These are phyloP conservation scores for Unio delphinus DNA, from an alignment of 2,888 invertebrate species.

Conservation along the genomic window DNA sequence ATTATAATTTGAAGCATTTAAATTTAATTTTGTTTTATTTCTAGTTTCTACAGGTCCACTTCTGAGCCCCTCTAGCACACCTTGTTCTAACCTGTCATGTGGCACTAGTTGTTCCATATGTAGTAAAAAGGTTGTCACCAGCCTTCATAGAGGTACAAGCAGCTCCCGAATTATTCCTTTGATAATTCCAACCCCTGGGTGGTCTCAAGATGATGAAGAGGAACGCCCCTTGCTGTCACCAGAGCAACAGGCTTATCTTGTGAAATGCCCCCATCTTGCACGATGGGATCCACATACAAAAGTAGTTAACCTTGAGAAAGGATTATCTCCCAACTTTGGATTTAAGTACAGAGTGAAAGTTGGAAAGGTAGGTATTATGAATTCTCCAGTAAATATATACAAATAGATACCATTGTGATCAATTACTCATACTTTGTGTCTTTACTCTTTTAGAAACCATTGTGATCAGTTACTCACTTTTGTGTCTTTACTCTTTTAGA, in stretches of 20 bases:
- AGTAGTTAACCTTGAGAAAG: slow-evolving; percentile 43
- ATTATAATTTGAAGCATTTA: too few species aligned
- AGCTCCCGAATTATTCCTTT: slow-evolving; percentile 9
- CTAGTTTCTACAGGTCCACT: too few species aligned
- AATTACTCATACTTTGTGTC: too few species aligned
- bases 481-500: too few species aligned
- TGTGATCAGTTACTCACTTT: too few species aligned
- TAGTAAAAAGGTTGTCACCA: slow-evolving; percentile 1
- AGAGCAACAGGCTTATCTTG: too few species aligned
- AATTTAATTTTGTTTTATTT: too few species aligned
- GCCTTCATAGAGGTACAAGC: slow-evolving; percentile 1
- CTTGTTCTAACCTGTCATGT: too few species aligned
- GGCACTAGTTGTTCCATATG: background rate
- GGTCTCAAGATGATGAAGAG: background rate
- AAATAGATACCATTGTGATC: too few species aligned
- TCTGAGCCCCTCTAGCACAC: too few species aligned
- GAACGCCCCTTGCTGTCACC: slow-evolving; percentile 9
- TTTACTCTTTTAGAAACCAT: too few species aligned
- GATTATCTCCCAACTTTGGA: slow-evolving; percentile 35
- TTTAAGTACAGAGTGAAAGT: slow-evolving; percentile 52
- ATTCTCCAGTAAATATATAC: too few species aligned
- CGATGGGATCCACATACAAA: slow-evolving; percentile 51
- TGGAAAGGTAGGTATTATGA: slow-evolving; percentile 35
- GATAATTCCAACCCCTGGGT: slow-evolving; percentile 7
- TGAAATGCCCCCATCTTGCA: slow-evolving; percentile 41